Percentiles rank a stretch among this genome's conserved stretches.
These are phyloP conservation scores for Pterocles burchelli DNA, from an alignment of 2,113 vertebrate genomes.

Conservation along the genomic window DNA sequence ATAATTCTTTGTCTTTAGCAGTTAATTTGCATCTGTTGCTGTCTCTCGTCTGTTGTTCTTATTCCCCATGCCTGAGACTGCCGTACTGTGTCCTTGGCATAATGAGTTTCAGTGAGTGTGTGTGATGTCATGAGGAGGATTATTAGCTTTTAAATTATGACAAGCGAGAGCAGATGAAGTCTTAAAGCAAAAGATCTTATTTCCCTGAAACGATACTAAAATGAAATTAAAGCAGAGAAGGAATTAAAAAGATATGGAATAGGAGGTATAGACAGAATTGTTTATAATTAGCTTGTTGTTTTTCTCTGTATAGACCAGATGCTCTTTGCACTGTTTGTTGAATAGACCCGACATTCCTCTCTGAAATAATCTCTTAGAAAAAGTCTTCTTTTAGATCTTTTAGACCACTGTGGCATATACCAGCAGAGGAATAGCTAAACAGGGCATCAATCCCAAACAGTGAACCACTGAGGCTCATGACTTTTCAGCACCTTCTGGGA, in stretches of 20 bases:
- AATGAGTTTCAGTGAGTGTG: background rate
- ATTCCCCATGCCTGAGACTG: background rate
- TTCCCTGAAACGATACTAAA: conserved; percentile 7
- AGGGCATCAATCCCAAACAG: background rate
- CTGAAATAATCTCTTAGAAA: background rate
- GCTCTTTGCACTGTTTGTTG: background rate
- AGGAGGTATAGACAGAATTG: background rate
- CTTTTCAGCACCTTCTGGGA: background rate
- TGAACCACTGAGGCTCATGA: background rate
- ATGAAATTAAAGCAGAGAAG: background rate
- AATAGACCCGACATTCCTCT: background rate
- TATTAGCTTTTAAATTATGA: conserved; percentile 38
- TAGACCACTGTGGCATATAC: background rate
- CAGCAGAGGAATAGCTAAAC: background rate
- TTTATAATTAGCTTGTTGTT: background rate
- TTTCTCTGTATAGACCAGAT: background rate
- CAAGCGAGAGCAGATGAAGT: background rate
- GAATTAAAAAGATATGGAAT: background rate
- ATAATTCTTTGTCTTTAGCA: background rate
- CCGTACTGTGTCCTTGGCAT: conserved; percentile 24
- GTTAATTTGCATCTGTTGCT: conserved; percentile 24
- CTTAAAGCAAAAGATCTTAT: conserved; percentile 11
- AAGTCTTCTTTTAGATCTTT: background rate
- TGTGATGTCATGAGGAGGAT: conserved; percentile 1
- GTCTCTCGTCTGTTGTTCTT: conserved; percentile 23